Base-by-base conservation (phyloP, 1,140 invertebrate species). In the Drosophila quadrilineata region DNA sequence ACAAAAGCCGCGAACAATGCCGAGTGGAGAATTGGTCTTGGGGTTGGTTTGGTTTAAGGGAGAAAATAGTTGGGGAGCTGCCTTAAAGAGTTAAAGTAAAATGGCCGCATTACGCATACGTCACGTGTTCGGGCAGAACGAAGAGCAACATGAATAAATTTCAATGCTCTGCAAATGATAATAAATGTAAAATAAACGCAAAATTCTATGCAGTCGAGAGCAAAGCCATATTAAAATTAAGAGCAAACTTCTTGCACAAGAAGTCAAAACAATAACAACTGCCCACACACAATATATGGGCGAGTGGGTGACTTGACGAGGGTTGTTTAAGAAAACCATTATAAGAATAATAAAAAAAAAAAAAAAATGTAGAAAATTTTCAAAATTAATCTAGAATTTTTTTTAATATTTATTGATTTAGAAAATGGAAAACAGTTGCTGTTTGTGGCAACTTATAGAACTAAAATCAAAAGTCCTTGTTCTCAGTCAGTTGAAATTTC, bases 221-320 rank as follows among this genome's bases (percentile, higher is more conserved):
- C 58, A 74, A 50, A 22, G 50, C 60, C 71, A 59, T 43, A 66
- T 65, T 60, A 48, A 77, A 84, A 84, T 84, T 73, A 84, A 85
- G 74, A 70, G 71, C 77, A 84, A 84, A 84, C 41, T 84, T 84
- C 48, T 72, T 66, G 79, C 70, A 70, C 64, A 82, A 84, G 73
- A 84, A 84, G 77, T 84, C 77, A 74, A 77, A 84, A 84, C 77
- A 84, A 84, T 82, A 84, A 85, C 77, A 84, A 84, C n/a, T n/a
- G 79, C 73, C 85, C 79, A 53, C 38, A 76, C 49, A 54, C 74
- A 73, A 60, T 69, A 60, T 63, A 43, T 67, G 29, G 28, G 38
- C 3, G 6, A 8, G 28, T n/a, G n/a, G n/a, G n/a, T n/a, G n/a
- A n/a, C 26, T 14, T n/a, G 17, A 29, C 77, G 72, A 84, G 69